Conservation (phyloP, 2,113 vertebrate species). For the Urocitellus parryii region DNA sequence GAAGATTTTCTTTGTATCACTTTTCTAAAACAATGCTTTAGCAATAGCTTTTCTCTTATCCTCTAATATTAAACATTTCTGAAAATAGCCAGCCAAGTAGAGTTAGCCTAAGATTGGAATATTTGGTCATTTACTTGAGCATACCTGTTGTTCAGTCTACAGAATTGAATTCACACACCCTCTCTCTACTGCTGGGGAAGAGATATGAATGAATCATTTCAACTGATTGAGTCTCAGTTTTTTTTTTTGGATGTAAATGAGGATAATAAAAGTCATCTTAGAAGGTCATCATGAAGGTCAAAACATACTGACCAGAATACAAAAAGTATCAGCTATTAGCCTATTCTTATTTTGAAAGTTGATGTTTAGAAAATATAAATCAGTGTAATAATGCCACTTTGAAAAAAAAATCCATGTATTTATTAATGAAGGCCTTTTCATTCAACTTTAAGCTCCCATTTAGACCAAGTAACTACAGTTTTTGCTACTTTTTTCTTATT, state of each 20-base stretch:
- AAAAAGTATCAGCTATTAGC: neutral
- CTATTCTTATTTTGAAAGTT: slow-evolving; percentile 5
- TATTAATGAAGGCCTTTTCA: slow-evolving; percentile 5
- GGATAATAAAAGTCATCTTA: neutral
- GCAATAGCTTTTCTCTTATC: neutral
- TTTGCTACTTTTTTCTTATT: slow-evolving; percentile 31
- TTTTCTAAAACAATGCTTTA: slow-evolving; percentile 13
- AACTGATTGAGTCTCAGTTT: neutral
- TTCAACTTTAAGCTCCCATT: slow-evolving; percentile 20
- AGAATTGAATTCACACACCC: neutral
- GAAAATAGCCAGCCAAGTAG: slow-evolving; percentile 1
- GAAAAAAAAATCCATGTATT: slow-evolving; percentile 51
- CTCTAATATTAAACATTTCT: neutral
- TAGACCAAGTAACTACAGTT: neutral
- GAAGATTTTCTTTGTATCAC: slow-evolving; percentile 37
- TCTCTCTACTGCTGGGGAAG: neutral
- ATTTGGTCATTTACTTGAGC: neutral
- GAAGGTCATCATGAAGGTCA: neutral
- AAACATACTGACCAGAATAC: neutral
- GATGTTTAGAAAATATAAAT: slow-evolving; percentile 5
- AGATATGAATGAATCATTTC: neutral
- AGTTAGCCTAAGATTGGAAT: neutral
- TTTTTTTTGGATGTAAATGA: neutral
- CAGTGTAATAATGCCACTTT: neutral
- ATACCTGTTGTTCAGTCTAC: neutral